Percentiles rank a stretch among this genome's conserved stretches.
Conservation (phyloP, 2,797 vertebrate genomes). For the Pelobates cultripes region DNA sequence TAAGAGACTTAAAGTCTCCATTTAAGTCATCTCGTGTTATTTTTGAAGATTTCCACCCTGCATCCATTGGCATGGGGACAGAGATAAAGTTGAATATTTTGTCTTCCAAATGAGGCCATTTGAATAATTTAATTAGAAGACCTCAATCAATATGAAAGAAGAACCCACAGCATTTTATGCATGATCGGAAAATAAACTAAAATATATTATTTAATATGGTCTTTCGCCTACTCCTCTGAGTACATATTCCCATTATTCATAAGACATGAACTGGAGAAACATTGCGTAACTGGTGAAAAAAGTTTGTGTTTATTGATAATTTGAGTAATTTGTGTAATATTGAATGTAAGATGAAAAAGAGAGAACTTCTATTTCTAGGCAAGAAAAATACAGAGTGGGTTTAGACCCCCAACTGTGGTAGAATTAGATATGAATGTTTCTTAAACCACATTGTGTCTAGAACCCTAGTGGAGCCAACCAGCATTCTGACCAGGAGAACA, state of each 20-base stretch:
- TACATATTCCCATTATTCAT: no score
- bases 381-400: no score
- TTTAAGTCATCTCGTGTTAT: slow-evolving; percentile 62
- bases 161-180: slow-evolving; percentile 14
- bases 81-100: neutral
- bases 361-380: no score
- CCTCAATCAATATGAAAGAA: slow-evolving; percentile 47
- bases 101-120: slow-evolving; percentile 24
- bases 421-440: no score
- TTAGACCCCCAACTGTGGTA: no score
- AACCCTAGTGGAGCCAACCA: no score
- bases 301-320: neutral
- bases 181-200: slow-evolving; percentile 13
- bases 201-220: slow-evolving; percentile 5
- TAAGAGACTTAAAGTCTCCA: slow-evolving; percentile 57
- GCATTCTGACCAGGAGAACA: no score
- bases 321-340: neutral
- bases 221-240: neutral
- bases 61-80: slow-evolving; percentile 5
- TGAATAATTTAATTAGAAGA: slow-evolving; percentile 47
- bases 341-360: no score
- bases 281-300: neutral
- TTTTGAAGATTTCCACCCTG: slow-evolving; percentile 7
- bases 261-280: no score
- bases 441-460: no score